These are phyloP conservation scores for Goniozus legneri DNA, from an alignment of 1,140 invertebrate genomes.

Conservation along the genomic window DNA sequence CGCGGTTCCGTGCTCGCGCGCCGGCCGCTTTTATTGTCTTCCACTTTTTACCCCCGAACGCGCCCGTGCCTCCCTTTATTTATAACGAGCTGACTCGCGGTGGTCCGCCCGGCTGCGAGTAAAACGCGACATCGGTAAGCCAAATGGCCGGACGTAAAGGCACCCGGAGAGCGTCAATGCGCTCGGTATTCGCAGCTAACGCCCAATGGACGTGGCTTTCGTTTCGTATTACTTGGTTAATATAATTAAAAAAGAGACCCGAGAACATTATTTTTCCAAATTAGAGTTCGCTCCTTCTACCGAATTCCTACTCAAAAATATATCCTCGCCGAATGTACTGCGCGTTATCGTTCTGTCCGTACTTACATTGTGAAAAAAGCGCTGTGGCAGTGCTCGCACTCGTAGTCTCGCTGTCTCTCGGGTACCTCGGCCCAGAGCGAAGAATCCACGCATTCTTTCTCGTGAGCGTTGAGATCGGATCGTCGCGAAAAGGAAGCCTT, in stretches of 20 bases:
- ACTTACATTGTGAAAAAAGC: conserved; percentile 65
- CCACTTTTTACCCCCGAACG: conserved; percentile 25
- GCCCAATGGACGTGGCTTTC: too few species aligned
- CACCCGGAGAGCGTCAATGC: background rate
- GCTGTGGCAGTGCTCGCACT: conserved; percentile 62
- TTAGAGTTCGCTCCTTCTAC: too few species aligned
- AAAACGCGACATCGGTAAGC: background rate
- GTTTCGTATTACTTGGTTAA: too few species aligned
- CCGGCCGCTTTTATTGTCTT: conserved; percentile 35
- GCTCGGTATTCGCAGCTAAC: too few species aligned
- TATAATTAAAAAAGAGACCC: too few species aligned
- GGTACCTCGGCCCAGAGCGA: conserved; percentile 7
- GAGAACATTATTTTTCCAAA: too few species aligned
- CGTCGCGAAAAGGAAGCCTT: conserved; percentile 63
- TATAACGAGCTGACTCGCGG: conserved; percentile 9
- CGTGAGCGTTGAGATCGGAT: conserved; percentile 53
- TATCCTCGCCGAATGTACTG: too few species aligned
- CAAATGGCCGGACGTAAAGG: conserved; percentile 7
- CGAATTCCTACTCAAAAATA: too few species aligned
- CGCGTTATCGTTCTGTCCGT: too few species aligned
- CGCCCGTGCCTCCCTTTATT: conserved; percentile 24
- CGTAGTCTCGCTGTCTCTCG: conserved; percentile 31
- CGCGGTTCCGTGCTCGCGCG: conserved; percentile 27
- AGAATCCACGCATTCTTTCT: conserved; percentile 23
- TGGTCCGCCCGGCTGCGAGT: too few species aligned